Conservation (phyloP, 2,113 vertebrate genomes). For the Ursus arctos region DNA sequence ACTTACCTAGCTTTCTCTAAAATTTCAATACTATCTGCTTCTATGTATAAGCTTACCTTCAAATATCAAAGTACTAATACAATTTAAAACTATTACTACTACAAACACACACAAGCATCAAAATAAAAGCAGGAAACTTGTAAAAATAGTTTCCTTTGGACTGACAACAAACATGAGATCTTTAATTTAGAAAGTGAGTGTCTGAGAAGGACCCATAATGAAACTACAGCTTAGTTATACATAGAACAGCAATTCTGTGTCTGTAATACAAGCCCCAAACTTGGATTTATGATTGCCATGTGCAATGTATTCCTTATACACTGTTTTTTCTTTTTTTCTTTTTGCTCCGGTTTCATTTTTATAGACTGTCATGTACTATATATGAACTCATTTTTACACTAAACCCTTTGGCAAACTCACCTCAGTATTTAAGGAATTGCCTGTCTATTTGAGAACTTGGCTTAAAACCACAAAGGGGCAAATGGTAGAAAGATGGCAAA, state of each 20-base stretch:
- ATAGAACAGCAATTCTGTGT: conserved; percentile 6
- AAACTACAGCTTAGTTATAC: conserved; percentile 48
- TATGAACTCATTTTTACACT: conserved; percentile 63
- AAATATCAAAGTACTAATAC: conserved; percentile 2
- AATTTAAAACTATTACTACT: neutral
- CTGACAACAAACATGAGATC: neutral
- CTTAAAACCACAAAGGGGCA: conserved; percentile 77
- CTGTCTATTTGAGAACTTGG: conserved; percentile 80
- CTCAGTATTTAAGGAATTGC: conserved; percentile 72
- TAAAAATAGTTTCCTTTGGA: conserved; percentile 31
- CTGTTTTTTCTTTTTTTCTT: conserved; percentile 28
- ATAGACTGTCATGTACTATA: conserved; percentile 58
- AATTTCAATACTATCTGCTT: conserved; percentile 15
- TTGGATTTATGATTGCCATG: conserved; percentile 58
- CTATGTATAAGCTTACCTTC: neutral
- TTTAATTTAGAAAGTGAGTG: conserved; percentile 47
- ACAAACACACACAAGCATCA: neutral
- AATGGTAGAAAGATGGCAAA: conserved; percentile 72
- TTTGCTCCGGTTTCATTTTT: conserved; percentile 72
- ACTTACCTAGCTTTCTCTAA: neutral
- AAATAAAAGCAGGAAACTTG: conserved; percentile 11
- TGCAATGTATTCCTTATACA: conserved; percentile 47
- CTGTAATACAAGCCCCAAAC: conserved; percentile 7
- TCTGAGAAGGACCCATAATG: conserved; percentile 18
- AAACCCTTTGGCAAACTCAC: conserved; percentile 72